A percentile compares a stretch with the other conserved stretches of the same genome.
These are phyloP conservation scores for Cinclus cinclus DNA, from an alignment of 2,113 vertebrate genomes.

Conservation along the genomic window DNA sequence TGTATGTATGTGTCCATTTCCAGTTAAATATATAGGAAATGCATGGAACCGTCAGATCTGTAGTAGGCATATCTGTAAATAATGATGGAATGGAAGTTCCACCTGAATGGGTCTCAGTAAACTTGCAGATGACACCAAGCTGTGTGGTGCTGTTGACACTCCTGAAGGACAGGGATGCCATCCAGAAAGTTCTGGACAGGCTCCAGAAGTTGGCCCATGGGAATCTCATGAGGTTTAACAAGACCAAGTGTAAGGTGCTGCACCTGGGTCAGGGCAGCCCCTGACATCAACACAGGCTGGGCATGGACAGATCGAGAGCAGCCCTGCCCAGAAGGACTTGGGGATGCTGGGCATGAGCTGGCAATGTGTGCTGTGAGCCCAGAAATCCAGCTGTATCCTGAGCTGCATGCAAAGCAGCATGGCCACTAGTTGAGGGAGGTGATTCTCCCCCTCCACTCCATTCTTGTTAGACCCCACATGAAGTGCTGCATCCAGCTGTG, in stretches of 20 bases:
- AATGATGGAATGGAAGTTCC: background rate
- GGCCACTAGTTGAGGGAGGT: background rate
- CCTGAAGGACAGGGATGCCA: background rate
- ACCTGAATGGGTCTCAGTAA: background rate
- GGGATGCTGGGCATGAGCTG: too few relatives aligned
- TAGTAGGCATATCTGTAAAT: background rate
- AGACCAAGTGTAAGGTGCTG: background rate
- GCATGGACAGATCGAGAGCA: background rate
- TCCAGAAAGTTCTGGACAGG: background rate
- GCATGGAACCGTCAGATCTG: background rate
- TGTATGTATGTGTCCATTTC: background rate
- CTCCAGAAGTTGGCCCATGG: background rate
- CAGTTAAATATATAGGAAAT: background rate
- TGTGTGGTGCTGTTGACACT: background rate
- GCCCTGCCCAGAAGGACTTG: background rate
- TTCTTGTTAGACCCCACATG: background rate
- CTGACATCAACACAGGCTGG: fast-evolving
- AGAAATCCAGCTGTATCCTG: background rate
- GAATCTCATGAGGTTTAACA: background rate
- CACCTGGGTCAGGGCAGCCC: fast-evolving
- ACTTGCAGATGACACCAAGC: background rate
- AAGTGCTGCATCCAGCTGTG: background rate
- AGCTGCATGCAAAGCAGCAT: background rate
- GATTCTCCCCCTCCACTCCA: background rate
- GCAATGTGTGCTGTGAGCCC: background rate